These are phyloP conservation scores for Nyctereutes procyonoides DNA, from an alignment of 2,113 vertebrate species.

Conservation along the genomic window DNA sequence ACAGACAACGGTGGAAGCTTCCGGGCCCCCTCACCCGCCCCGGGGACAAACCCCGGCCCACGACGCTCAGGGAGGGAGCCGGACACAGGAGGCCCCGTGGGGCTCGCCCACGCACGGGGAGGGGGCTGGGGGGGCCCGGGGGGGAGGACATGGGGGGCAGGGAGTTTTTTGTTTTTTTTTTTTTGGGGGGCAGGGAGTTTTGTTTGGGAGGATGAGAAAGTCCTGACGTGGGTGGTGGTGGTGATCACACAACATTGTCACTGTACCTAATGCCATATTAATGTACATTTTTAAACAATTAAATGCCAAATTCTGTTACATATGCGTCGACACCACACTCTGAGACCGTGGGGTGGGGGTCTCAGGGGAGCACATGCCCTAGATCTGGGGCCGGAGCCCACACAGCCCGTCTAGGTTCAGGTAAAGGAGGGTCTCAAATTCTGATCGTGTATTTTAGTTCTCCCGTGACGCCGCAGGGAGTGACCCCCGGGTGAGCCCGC, in stretches of 20 bases:
- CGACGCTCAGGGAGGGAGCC: neutral
- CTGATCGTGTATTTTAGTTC: neutral
- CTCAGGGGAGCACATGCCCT: neutral
- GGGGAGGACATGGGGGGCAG: too few species aligned
- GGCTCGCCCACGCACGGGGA: accelerated
- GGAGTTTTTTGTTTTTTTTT: too few species aligned
- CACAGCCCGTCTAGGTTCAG: neutral
- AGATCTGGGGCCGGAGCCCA: neutral
- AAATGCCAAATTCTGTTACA: neutral
- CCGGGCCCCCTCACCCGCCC: too few species aligned
- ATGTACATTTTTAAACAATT: neutral
- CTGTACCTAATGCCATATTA: neutral
- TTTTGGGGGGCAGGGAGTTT: neutral
- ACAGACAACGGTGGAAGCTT: too few species aligned
- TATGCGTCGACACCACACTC: too few species aligned
- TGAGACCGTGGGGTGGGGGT: neutral
- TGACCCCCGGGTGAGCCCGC: neutral
- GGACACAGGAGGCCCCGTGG: accelerated
- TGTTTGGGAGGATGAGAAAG: neutral
- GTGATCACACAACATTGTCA: neutral
- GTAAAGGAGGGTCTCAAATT: neutral
- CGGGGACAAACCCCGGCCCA: accelerated
- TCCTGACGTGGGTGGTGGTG: neutral
- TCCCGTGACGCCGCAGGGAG: neutral
- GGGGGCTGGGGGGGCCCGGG: neutral